A percentile compares a stretch with the other conserved stretches of the same genome.
Conservation (phyloP, 2,888 invertebrate species). For the Allophyes oxyacanthae region DNA sequence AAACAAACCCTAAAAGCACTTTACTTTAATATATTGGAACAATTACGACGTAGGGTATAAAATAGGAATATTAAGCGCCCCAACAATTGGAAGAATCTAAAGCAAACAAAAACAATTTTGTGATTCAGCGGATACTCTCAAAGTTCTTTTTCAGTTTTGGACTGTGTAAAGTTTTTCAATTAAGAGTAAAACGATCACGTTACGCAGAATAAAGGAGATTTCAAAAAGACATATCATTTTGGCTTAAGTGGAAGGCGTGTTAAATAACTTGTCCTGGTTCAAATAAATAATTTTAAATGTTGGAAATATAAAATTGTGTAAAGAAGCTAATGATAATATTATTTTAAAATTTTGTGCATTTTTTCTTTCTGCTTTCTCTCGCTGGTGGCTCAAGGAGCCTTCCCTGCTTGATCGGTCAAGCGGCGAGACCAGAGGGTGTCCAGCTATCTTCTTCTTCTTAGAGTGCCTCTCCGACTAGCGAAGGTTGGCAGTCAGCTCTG, state of each 20-base stretch:
- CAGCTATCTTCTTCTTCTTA: too few relatives aligned
- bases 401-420: too few relatives aligned
- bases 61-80: constrained; percentile 58
- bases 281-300: neutral
- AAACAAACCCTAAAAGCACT: constrained; percentile 18
- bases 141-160: constrained; percentile 66
- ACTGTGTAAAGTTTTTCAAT: constrained; percentile 79
- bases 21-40: constrained; percentile 36
- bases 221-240: constrained; percentile 8
- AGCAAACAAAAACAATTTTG: constrained; percentile 77
- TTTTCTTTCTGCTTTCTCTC: too few relatives aligned
- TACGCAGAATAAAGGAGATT: constrained; percentile 41
- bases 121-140: constrained; percentile 70
- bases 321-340: too few relatives aligned
- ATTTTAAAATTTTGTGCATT: too few relatives aligned
- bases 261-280: constrained; percentile 1
- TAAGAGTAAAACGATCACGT: constrained; percentile 65
- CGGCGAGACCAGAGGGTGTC: too few relatives aligned
- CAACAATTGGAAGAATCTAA: constrained; percentile 61
- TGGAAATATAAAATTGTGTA: neutral
- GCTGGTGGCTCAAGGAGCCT: too few relatives aligned
- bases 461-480: too few relatives aligned
- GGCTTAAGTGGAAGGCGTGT: neutral
- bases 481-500: too few relatives aligned
- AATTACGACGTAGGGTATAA: constrained; percentile 42